These are phyloP conservation scores for Chrosomus eos DNA, from an alignment of 2,797 vertebrate genomes.

Conservation along the genomic window DNA sequence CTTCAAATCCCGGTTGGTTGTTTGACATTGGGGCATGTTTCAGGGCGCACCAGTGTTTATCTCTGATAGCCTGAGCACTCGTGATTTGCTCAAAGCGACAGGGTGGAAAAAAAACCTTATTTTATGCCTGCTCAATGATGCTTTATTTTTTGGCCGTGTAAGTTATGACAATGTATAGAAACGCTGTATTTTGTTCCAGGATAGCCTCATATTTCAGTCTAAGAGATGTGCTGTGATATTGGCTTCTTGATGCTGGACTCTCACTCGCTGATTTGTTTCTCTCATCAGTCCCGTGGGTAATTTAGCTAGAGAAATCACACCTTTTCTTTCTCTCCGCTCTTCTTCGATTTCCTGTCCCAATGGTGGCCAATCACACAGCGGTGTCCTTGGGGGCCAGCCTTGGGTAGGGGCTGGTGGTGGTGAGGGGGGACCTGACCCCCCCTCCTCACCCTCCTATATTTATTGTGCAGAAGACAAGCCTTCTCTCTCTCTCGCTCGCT, in stretches of 20 bases:
- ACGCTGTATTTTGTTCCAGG: slow-evolving; percentile 15
- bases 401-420: slow-evolving; percentile 51
- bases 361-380: slow-evolving; percentile 78
- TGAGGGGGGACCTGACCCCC: slow-evolving; percentile 58
- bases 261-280: slow-evolving; percentile 71
- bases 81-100: not conserved
- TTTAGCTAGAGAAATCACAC: slow-evolving; percentile 84
- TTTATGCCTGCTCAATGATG: not conserved
- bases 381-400: slow-evolving; percentile 80
- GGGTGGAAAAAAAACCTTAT: not conserved
- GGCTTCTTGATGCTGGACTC: slow-evolving; percentile 36
- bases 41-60: not conserved
- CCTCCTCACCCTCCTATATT: slow-evolving; percentile 59
- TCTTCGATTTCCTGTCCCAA: slow-evolving; percentile 86
- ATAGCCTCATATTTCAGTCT: slow-evolving; percentile 36
- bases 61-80: slow-evolving; percentile 5
- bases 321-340: slow-evolving; percentile 75
- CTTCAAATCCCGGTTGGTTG: slow-evolving; percentile 17
- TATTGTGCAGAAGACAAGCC: slow-evolving; percentile 77
- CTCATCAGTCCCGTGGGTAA: slow-evolving; percentile 79
- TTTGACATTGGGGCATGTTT: slow-evolving; percentile 38
- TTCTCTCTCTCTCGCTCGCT: slow-evolving; percentile 41
- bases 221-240: slow-evolving; percentile 42
- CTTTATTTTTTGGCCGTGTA: slow-evolving; percentile 18
- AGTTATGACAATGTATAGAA: slow-evolving; percentile 35